Evolutionary conservation across 2,797 vertebrate genomes (phyloP), one percentile per base, ranked within the genome.

Genomic region (Amazona finschi): DNA sequence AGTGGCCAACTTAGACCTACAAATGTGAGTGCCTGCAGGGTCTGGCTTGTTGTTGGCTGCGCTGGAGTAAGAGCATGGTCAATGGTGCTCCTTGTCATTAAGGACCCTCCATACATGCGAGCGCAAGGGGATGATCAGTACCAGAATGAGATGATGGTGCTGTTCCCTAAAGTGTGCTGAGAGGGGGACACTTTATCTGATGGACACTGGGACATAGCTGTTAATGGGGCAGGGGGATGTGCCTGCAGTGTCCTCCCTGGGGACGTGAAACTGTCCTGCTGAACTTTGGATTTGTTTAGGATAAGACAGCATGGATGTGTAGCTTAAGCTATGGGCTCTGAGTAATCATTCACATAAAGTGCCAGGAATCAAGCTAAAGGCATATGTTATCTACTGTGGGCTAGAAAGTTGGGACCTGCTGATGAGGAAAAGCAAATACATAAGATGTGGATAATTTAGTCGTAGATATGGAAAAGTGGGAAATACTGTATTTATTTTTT

Each of bases 401-500:
- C 57, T 47, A 36, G 17, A 52, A 75, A 28, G 36, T 33, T 65
- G 36, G 19, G 6, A 72, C 33, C 25, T 50, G 44, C n/a, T 86
- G 39, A 33, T 67, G 20, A 67, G 22, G 60, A 79, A 71, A 61
- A 82, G 8, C 17, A 49, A 31, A 52, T 47, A 20, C 50, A 20
- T 14, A 72, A 31, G 62, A 15, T 17, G 4, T 17, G 31, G 27
- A 83, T 52, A 85, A 82, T 79, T 94, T 60, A 87, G 57, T 85
- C 69, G 90, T 83, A 27, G 39, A 75, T 66, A 49, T 8, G 22
- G 44, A 44, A 30, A 95, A 93, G 80, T 80, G 65, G 85, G 85
- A 93, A 92, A 95, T 81, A 60, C 0, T 58, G 39, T 71, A 11
- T 25, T 33, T 8, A 9, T 27, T 78, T 18, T 12, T 14, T 73